These are phyloP conservation scores for Lophius americanus DNA, from an alignment of 2,797 vertebrate genomes.

Conservation along the genomic window DNA sequence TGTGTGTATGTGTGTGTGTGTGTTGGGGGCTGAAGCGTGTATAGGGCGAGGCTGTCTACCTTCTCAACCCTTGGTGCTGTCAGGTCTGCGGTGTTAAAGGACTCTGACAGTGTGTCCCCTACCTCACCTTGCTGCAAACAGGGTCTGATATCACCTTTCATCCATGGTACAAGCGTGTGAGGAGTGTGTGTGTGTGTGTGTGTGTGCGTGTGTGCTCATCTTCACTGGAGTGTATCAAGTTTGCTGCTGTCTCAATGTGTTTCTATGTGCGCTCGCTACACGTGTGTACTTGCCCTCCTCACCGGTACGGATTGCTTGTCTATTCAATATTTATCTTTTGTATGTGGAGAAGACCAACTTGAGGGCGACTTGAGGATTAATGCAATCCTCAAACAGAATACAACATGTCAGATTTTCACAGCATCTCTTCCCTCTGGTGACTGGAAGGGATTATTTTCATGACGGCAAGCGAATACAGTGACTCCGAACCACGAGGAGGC, in stretches of 20 bases:
- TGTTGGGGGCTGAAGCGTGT: slow-evolving; percentile 40
- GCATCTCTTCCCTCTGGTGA: slow-evolving; percentile 43
- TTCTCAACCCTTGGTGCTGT: slow-evolving; percentile 72
- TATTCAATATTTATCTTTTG: slow-evolving; percentile 59
- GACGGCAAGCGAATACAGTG: slow-evolving; percentile 38
- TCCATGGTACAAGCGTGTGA: slow-evolving; percentile 51
- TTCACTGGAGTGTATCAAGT: slow-evolving; percentile 35
- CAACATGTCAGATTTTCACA: slow-evolving; percentile 69
- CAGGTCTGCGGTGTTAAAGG: slow-evolving; percentile 73
- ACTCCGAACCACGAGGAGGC: slow-evolving; percentile 18
- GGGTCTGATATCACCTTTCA: slow-evolving; percentile 71
- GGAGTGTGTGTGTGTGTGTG: slow-evolving; percentile 23
- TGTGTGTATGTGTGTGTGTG: slow-evolving; percentile 19
- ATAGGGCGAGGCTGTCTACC: slow-evolving; percentile 69
- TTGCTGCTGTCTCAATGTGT: slow-evolving; percentile 25
- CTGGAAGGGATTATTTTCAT: slow-evolving; percentile 42
- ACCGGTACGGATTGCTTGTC: slow-evolving; percentile 19
- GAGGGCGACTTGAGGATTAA: slow-evolving; percentile 65
- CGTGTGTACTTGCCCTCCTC: not conserved
- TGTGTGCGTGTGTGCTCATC: not conserved
- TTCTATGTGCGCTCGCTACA: not conserved
- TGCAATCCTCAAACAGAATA: slow-evolving; percentile 70
- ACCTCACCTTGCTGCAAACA: slow-evolving; percentile 76
- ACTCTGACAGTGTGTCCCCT: slow-evolving; percentile 76
- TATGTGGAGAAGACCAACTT: slow-evolving; percentile 39